Evolutionary conservation across 2,888 invertebrate genomes (phyloP), one percentile per base, ranked within the genome.

Genomic region (Elgonia sp.): DNA sequence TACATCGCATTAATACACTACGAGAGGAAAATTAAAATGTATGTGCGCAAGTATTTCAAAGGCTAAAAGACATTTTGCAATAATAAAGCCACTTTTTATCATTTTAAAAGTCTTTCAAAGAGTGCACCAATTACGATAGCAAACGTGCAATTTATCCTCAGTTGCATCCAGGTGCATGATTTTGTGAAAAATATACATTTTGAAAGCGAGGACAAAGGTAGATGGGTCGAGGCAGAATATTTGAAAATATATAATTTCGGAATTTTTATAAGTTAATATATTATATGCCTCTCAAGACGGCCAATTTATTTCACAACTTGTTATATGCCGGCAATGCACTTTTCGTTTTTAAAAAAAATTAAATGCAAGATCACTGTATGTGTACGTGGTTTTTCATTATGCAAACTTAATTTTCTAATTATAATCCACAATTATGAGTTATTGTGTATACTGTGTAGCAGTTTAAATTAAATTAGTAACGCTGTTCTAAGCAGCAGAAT

Each of bases 51-150:
- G 18, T 69, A 55, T 60, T 42, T 80, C 50, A 60, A 69, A 69
- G 46, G 42, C 29, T 37, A 21, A 18, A 73, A 73, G 42, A 21
- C 37, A 37, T 82, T 73, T 65, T 20, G 55, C 46, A 65, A 83
- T 46, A 60, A 70, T 70, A 60, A 75, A 40, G 75, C 21, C 50
- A 50, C 57, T 67, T 83, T 83, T 83, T 82, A 73, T 82, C 50
- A 55, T 65, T 82, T 65, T 46, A 29, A 42, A 62, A 70, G 29
- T 76, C 69, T 12, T 29, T 84, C 29, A 76, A 84, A 76, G 63
- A 82, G 62, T 69, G 62, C 29, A 53, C 62, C 69, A 84, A 84
- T 83, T 84, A 76, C 69, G 69, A 76, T 53, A 14, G 73, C 20
- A 50, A 60, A 60, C 76, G 69, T 76, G 37, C 73, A 75, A 65